Base-by-base conservation (phyloP, 2,797 vertebrate species). In the Rallus crepitans region DNA sequence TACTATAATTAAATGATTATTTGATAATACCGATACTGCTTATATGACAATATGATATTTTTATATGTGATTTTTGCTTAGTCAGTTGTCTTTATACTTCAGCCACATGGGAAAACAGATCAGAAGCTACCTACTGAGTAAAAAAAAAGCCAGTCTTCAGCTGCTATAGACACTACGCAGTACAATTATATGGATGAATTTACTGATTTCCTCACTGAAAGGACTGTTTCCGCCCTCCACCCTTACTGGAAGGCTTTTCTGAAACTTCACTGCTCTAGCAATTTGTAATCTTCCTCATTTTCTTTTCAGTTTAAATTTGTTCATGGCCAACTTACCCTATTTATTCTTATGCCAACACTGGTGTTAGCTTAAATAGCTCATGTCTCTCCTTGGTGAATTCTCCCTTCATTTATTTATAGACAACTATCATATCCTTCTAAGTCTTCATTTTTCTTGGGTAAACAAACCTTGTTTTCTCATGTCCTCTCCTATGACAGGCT, bases 401-500 rank as follows among this genome's bases (percentile, higher is more conserved):
- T 95, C 16, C 59, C 56, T 85, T 90, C 37, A 72, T 95, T 90
- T 92, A 79, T 90, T 89, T 90, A 63, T 72, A 82, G 40, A 47
- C 31, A 93, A 47, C 24, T 19, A 91, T 83, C 85, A 73, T 89
- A 84, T 65, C 24, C 9, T 79, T 93, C 70, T 84, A 75, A 89
- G 55, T 87, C 47, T 76, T 93, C 30, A 47, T 90, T 95, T 84
- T 94, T 90, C 40, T 72, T 59, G 10, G 9, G 55, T 84, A 94
- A 92, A 94, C 52, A 93, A 84, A 72, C 1, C 5, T 81, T 69
- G 33, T 84, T 92, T 93, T 90, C 59, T 82, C n/a, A 72, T 33
- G 33, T 76, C 24, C 9, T 89, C 55, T 87, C 27, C 1, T 21
- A 5, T 61, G 50, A 61, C 35, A 84, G 20, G 12, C 12, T 89